A percentile compares a stretch with the other conserved stretches of the same genome.
Conservation (phyloP, 2,113 vertebrate species). For the Odocoileus hemionus region DNA sequence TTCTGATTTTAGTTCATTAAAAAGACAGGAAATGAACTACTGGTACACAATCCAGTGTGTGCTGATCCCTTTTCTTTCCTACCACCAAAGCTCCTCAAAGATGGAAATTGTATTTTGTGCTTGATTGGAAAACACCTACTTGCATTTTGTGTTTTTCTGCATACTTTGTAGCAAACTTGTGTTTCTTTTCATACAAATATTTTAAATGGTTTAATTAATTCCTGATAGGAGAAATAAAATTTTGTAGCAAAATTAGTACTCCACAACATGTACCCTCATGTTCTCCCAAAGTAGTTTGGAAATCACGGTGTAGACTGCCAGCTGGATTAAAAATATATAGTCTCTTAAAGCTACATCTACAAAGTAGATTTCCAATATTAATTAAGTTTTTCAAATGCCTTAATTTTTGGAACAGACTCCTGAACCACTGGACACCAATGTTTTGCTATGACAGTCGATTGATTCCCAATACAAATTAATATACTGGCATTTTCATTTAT, state of each 20-base stretch:
- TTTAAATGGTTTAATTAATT: neutral
- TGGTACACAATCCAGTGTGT: neutral
- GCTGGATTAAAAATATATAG: neutral
- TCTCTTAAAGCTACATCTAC: neutral
- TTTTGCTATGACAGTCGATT: neutral
- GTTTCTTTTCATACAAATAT: neutral
- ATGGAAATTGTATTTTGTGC: neutral
- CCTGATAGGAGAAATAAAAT: neutral
- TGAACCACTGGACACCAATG: neutral
- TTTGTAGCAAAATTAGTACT: neutral
- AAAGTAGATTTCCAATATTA: constrained; percentile 11
- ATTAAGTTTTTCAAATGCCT: constrained; percentile 23
- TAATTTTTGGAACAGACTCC: neutral
- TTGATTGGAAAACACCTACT: neutral
- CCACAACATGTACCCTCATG: neutral
- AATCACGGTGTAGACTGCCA: neutral
- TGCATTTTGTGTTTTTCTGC: neutral
- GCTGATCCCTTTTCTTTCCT: neutral
- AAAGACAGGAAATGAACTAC: neutral
- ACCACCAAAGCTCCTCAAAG: neutral
- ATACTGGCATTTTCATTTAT: constrained; percentile 1
- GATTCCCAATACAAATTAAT: neutral
- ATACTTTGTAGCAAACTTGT: neutral
- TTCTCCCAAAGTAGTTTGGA: neutral
- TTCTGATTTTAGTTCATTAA: neutral